phyloP scores from a whole-genome alignment of 2,888 invertebrate genomes.

The Capitulum mitella region DNA sequence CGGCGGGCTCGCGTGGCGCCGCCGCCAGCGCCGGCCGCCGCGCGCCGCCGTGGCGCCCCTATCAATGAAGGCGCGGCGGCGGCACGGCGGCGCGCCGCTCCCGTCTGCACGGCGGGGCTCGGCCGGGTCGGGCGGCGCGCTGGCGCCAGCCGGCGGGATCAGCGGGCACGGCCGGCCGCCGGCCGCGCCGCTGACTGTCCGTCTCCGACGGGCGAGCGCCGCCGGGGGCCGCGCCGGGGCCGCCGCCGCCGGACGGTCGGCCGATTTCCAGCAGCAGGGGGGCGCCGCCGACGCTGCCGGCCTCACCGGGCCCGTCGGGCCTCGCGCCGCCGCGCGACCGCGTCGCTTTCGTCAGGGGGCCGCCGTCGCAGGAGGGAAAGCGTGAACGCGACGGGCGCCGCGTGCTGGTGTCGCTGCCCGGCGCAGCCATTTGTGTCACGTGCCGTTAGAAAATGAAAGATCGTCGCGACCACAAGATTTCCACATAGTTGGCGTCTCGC shows the following conservation, averaged over 20 bases:
- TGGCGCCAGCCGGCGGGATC: not conserved
- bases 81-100: not conserved
- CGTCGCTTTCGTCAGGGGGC: too few species aligned
- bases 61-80: slow-evolving; percentile 4
- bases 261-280: too few species aligned
- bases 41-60: not conserved
- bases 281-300: too few species aligned
- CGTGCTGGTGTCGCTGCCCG: too few species aligned
- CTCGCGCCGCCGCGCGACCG: too few species aligned
- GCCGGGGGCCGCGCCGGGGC: too few species aligned
- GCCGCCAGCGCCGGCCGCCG: not conserved
- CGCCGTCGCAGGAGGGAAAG: too few species aligned
- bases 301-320: too few species aligned
- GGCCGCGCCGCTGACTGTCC: too few species aligned
- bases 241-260: not conserved
- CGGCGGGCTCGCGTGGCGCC: not conserved
- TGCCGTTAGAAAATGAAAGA: not conserved
- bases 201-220: too few species aligned
- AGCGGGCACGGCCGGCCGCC: not conserved
- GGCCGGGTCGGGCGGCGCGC: not conserved
- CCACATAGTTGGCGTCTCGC: not conserved
- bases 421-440: not conserved
- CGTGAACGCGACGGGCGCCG: too few species aligned
- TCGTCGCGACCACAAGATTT: not conserved
- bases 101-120: not conserved